phyloP scores from a whole-genome alignment of 2,888 invertebrate species.

The Ormyrus nitidulus region DNA sequence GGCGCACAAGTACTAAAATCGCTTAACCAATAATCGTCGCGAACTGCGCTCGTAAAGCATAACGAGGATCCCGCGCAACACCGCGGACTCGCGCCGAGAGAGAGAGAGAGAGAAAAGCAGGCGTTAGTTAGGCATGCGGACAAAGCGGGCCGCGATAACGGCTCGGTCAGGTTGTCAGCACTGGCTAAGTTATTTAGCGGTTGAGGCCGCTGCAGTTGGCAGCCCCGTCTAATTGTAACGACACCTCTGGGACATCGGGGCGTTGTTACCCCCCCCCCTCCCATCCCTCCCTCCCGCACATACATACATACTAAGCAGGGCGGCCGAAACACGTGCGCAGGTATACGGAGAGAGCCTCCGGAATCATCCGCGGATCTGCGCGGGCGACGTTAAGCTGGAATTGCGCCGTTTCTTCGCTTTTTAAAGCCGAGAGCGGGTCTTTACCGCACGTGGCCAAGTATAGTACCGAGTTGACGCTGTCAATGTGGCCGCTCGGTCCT shows the following conservation, averaged over 20 bases:
- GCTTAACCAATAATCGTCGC: slow-evolving; percentile 23
- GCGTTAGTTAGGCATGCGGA: slow-evolving; percentile 57
- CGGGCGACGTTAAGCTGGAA: not conserved
- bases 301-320: not conserved
- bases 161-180: slow-evolving; percentile 72
- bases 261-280: slow-evolving; percentile 47
- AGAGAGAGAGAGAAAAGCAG: slow-evolving; percentile 15
- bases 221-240: slow-evolving; percentile 74
- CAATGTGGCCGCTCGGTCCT: too few species aligned
- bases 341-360: not conserved
- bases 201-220: slow-evolving; percentile 69
- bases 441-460: too few species aligned
- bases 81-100: not conserved
- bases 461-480: too few species aligned
- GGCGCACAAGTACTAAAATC: not conserved
- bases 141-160: slow-evolving; percentile 52
- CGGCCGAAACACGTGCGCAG: not conserved
- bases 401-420: too few species aligned
- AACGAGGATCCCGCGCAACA: not conserved
- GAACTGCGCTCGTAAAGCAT: slow-evolving; percentile 20
- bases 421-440: too few species aligned
- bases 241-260: slow-evolving; percentile 71
- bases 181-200: slow-evolving; percentile 74
- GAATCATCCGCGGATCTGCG: slow-evolving; percentile 1
- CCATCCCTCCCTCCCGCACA: not conserved